Evolutionary conservation across 2,888 invertebrate species (phyloP).

Genomic region (Melanostoma scalare): DNA sequence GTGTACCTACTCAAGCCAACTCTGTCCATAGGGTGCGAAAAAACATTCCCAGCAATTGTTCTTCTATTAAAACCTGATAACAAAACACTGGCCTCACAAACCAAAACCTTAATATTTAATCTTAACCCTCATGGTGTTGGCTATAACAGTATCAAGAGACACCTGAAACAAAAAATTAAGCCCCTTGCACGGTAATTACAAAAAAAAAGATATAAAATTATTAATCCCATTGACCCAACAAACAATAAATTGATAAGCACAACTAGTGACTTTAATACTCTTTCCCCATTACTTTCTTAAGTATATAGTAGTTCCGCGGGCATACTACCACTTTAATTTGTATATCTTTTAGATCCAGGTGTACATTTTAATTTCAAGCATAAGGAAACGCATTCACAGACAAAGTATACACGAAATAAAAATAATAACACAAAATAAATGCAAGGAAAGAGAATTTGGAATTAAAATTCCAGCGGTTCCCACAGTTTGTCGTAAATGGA

Average conservation of each 20-base stretch:
- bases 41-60: too few species aligned
- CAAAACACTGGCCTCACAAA: too few species aligned
- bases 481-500: conserved; percentile 71
- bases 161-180: conserved; percentile 2
- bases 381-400: conserved; percentile 60
- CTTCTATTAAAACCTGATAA: too few species aligned
- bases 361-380: conserved; percentile 42
- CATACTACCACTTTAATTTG: conserved; percentile 58
- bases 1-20: too few species aligned
- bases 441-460: conserved; percentile 28
- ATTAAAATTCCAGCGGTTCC: conserved; percentile 71
- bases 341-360: conserved; percentile 64
- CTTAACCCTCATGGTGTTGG: too few species aligned
- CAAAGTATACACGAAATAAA: conserved; percentile 41
- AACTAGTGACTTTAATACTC: conserved; percentile 17
- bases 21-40: too few species aligned
- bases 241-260: conserved; percentile 62
- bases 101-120: too few species aligned
- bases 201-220: conserved; percentile 6
- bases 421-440: conserved; percentile 28
- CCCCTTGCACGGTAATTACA: conserved; percentile 5
- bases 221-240: conserved; percentile 46
- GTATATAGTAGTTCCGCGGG: conserved; percentile 10
- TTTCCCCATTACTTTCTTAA: conserved; percentile 23
- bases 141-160: too few species aligned